Percentiles rank a stretch among this genome's conserved stretches.
Conservation (phyloP, 2,797 vertebrate genomes). For the Choloepus didactylus region DNA sequence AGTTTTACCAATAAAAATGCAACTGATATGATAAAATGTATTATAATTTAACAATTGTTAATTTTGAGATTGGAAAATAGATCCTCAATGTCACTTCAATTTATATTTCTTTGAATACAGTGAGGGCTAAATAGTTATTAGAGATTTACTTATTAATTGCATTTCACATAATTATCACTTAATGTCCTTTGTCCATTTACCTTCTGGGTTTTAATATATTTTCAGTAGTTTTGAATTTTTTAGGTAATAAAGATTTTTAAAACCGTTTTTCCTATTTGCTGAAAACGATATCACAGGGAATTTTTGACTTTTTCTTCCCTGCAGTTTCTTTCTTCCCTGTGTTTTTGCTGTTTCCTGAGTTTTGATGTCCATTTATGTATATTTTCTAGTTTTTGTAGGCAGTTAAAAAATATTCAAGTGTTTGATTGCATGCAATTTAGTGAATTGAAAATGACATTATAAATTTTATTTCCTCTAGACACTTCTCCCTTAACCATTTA, state of each 20-base stretch:
- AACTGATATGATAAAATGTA: not conserved
- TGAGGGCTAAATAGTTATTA: not conserved
- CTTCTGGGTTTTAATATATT: not conserved
- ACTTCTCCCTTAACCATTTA: not conserved
- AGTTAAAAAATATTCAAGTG: constrained; percentile 36
- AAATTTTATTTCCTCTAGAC: constrained; percentile 34
- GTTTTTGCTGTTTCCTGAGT: not conserved
- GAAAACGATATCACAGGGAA: not conserved
- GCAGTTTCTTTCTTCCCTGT: not conserved
- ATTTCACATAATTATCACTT: constrained; percentile 8
- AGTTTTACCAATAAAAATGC: not conserved
- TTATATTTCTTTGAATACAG: not conserved
- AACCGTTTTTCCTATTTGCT: constrained; percentile 22
- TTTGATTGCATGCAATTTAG: constrained; percentile 30
- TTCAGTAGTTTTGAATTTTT: constrained; percentile 3
- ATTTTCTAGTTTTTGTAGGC: not conserved
- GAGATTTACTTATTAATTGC: not conserved
- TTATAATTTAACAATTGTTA: not conserved
- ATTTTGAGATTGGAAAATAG: not conserved
- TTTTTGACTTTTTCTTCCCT: not conserved
- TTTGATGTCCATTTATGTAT: not conserved
- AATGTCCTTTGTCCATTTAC: not conserved
- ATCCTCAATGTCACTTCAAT: not conserved
- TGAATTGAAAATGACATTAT: not conserved
- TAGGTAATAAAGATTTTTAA: not conserved